phyloP scores from a whole-genome alignment of 2,888 invertebrate species.

The Trissolcus japonicus region DNA sequence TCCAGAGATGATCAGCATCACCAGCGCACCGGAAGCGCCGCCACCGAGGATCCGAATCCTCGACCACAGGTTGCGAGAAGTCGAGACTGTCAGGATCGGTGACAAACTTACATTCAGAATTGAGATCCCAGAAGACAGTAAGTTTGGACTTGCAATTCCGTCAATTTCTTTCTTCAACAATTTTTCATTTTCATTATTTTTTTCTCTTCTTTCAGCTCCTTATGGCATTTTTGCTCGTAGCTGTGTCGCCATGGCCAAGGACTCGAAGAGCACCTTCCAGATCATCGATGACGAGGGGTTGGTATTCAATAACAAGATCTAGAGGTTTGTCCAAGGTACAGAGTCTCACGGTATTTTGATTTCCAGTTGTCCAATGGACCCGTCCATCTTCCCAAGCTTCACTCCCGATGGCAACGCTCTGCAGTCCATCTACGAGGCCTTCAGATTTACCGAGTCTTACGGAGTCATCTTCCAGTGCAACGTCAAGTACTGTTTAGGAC shows the following conservation, averaged over 20 bases:
- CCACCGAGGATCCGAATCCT: slow-evolving; percentile 94
- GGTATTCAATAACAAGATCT: slow-evolving; percentile 60
- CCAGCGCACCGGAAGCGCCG: slow-evolving; percentile 95
- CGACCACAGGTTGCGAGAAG: slow-evolving; percentile 90
- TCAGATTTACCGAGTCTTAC: slow-evolving; percentile 96
- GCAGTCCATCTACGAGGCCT: slow-evolving; percentile 94
- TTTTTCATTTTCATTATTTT: neutral
- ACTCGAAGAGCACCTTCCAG: slow-evolving; percentile 96
- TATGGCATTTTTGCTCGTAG: slow-evolving; percentile 97
- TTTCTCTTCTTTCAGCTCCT: slow-evolving; percentile 82
- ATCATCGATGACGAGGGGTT: slow-evolving; percentile 96
- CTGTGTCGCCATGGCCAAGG: slow-evolving; percentile 97
- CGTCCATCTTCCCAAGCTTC: slow-evolving; percentile 95
- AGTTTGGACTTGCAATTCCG: slow-evolving; percentile 73
- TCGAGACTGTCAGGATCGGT: slow-evolving; percentile 95
- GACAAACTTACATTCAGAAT: slow-evolving; percentile 96
- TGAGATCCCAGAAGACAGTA: slow-evolving; percentile 97
- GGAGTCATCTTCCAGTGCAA: slow-evolving; percentile 98
- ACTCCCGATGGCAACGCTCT: slow-evolving; percentile 89
- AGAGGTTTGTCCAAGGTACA: neutral
- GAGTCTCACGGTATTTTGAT: slow-evolving; percentile 3
- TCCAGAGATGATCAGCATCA: slow-evolving; percentile 97
- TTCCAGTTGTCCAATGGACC: slow-evolving; percentile 90
- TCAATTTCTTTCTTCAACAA: neutral
- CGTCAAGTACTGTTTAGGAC: slow-evolving; percentile 96